Conservation (phyloP, 2,113 vertebrate genomes). For the Anarhynchus alexandrinus region DNA sequence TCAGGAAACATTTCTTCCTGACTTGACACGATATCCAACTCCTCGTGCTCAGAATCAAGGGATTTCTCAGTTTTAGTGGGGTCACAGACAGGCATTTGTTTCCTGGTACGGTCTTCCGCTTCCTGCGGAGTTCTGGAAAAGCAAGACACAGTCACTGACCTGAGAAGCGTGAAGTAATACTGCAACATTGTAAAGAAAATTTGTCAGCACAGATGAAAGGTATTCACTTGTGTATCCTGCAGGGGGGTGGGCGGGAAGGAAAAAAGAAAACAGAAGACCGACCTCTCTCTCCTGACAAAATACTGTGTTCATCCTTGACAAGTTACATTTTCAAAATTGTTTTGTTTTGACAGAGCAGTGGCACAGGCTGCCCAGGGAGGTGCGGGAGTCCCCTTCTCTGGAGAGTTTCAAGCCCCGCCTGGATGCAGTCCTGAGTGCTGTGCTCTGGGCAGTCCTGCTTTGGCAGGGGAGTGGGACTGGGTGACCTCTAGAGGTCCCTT, state of each 20-base stretch:
- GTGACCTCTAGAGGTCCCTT: too few species aligned
- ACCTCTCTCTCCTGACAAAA: neutral
- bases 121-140: constrained; percentile 62
- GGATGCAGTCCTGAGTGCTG: too few species aligned
- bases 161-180: constrained; percentile 4
- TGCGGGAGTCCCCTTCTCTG: too few species aligned
- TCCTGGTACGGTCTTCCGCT: constrained; percentile 10
- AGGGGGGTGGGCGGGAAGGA: too few species aligned
- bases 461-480: too few species aligned
- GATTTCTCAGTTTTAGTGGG: constrained; percentile 54
- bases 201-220: neutral
- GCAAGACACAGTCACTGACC: constrained; percentile 74
- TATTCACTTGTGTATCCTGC: neutral
- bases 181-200: neutral
- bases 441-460: too few species aligned
- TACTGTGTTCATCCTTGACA: neutral
- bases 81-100: constrained; percentile 53
- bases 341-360: too few species aligned
- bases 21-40: constrained; percentile 78
- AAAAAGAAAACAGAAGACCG: neutral
- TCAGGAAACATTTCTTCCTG: constrained; percentile 91
- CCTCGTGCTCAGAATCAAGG: constrained; percentile 36
- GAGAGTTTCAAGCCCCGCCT: too few species aligned
- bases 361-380: too few species aligned
- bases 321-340: neutral